Evolutionary conservation across 2,797 vertebrate species (phyloP), one percentile per base, ranked within the genome.

Genomic region (Enteromius anoplus): DNA sequence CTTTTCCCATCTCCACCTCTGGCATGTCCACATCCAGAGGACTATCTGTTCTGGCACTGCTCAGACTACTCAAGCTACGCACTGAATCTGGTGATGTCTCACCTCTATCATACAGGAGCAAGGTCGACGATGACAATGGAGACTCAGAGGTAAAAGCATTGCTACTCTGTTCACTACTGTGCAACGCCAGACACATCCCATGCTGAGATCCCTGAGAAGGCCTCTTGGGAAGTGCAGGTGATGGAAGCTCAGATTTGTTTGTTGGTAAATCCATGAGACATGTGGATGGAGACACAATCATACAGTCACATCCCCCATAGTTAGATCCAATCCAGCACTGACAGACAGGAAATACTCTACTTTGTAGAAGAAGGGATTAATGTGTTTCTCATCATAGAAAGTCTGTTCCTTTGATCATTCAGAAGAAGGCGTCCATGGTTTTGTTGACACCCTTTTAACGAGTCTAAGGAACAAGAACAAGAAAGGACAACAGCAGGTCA

Each of bases 161-260:
- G 55, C 94, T 93, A 70, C 96, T 95, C 86, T 92, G 92, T 88
- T 95, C 94, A 19, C 91, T 92, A 3, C 40, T 58, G 84, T 91
- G 88, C n/a, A 96, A 90, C 34, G 92, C 87, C 0, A 94, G 88
- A 80, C 89, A 92, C 84, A 94, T 92, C 84, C 82, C 87, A 15
- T 91, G 87, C 83, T 89, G 84, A 78, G 86, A 90, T 88, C 77
- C 89, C 34, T 89, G 79, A 17, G 23, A 64, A 32, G 87, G 85
- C 3, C 47, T 69, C 60, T 83, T 70, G 37, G 72, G 40, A 40
- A 51, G 29, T 0, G 14, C 37, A 69, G 83, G 53, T 14, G 86
- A 55, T 66, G 87, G 86, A 75, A 88, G 80, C 9, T 88, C 70
- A 62, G 88, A 93, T 91, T 93, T 95, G 47, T 88, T 88, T 80